These are phyloP conservation scores for Acrobeloides nanus DNA, from an alignment of 2,888 invertebrate genomes.

Conservation along the genomic window DNA sequence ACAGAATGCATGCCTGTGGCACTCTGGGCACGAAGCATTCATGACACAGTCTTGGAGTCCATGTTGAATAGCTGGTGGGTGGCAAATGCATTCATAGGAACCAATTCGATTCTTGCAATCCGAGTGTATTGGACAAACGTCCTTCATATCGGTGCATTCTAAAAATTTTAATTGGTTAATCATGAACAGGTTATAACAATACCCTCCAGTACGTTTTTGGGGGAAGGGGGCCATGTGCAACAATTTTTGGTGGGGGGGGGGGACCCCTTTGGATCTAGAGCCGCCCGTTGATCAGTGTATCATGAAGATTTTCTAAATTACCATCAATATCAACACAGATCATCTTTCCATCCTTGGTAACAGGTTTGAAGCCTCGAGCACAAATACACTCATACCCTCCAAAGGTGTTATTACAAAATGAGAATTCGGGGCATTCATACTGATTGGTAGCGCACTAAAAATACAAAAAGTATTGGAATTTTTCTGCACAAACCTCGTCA, in stretches of 20 bases:
- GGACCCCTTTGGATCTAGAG: neutral
- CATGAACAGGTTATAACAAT: too few species aligned
- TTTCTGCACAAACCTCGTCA: too few species aligned
- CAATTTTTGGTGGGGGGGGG: too few species aligned
- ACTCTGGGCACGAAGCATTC: constrained; percentile 10
- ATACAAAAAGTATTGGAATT: too few species aligned
- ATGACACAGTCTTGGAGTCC: constrained; percentile 12
- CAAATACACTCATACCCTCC: constrained; percentile 5
- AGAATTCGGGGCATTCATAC: constrained; percentile 6
- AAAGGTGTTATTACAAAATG: constrained; percentile 2
- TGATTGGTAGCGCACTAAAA: too few species aligned
- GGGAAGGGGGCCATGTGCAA: too few species aligned
- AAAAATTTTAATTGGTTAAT: too few species aligned
- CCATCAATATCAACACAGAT: neutral
- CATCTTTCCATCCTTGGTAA: constrained; percentile 3
- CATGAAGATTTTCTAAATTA: neutral
- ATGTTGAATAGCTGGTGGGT: constrained; percentile 10
- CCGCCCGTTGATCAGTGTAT: neutral
- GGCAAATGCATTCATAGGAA: constrained; percentile 10
- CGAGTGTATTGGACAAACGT: constrained; percentile 2
- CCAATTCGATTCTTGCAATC: constrained; percentile 6
- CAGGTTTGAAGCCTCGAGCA: constrained; percentile 1
- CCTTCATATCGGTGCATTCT: too few species aligned
- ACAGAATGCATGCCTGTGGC: constrained; percentile 3
- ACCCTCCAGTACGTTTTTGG: too few species aligned